Evolutionary conservation across 2,888 invertebrate species (phyloP).

Genomic region (Amphipoea oculea): DNA sequence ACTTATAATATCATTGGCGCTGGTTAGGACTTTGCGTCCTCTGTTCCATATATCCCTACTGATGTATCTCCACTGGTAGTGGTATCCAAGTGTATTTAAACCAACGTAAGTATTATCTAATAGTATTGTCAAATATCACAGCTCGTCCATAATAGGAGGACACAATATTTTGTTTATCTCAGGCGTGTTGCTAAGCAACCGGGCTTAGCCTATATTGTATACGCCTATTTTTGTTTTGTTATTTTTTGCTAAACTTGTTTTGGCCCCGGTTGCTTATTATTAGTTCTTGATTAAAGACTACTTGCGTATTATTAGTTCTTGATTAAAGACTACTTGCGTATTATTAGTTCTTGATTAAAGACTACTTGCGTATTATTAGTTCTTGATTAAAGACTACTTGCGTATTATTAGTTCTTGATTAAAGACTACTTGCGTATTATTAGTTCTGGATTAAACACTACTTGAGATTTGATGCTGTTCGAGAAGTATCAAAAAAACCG

Average conservation of each 20-base stretch:
- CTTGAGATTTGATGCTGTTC: not conserved
- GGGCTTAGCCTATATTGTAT: not conserved
- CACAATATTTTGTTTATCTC: not conserved
- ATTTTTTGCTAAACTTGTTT: not conserved
- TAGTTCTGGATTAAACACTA: not conserved
- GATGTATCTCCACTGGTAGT: not conserved
- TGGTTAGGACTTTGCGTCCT: not conserved
- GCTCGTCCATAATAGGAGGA: not conserved
- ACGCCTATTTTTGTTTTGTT: not conserved
- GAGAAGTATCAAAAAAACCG: not conserved
- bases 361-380: too few species aligned
- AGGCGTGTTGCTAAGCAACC: conserved; percentile 8
- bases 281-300: too few species aligned
- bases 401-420: not conserved
- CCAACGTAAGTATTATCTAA: not conserved
- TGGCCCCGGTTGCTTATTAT: not conserved
- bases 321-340: not conserved
- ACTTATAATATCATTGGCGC: too few species aligned
- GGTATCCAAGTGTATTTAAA: not conserved
- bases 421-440: too few species aligned
- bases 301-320: too few species aligned
- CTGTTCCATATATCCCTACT: too few species aligned
- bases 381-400: not conserved
- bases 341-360: too few species aligned
- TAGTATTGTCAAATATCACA: not conserved